Percentiles rank a stretch among this genome's conserved stretches.
Evolutionary conservation across 2,797 vertebrate genomes (phyloP).

Genomic region (Pseudomugil tenellus): DNA sequence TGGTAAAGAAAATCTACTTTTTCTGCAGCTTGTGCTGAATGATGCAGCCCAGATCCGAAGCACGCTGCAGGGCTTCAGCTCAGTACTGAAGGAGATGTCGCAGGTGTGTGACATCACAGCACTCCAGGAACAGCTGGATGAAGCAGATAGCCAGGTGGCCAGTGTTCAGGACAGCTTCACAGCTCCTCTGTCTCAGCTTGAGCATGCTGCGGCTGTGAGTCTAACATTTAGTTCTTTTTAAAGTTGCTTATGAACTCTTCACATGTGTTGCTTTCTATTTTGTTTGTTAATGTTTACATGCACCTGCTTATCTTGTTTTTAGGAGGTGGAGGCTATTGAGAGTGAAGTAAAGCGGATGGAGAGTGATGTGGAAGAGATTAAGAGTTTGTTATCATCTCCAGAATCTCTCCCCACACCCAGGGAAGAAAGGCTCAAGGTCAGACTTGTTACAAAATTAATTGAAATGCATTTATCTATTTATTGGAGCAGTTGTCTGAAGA

Average conservation of each 20-base stretch:
- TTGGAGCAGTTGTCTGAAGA: not conserved
- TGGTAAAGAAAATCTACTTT: not conserved
- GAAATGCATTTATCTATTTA: not conserved
- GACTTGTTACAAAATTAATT: not conserved
- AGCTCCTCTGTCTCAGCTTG: slow-evolving; percentile 84
- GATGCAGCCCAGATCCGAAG: slow-evolving; percentile 90
- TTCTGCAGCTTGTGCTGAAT: slow-evolving; percentile 87
- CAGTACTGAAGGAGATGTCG: slow-evolving; percentile 86
- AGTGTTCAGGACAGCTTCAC: slow-evolving; percentile 85
- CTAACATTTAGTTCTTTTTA: fast-evolving
- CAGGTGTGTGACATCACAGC: slow-evolving; percentile 82
- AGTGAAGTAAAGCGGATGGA: slow-evolving; percentile 88
- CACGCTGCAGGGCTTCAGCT: slow-evolving; percentile 80
- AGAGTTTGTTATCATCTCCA: slow-evolving; percentile 84
- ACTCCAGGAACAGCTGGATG: slow-evolving; percentile 76
- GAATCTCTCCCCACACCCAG: slow-evolving; percentile 86
- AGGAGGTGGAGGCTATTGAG: slow-evolving; percentile 92
- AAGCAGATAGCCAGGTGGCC: slow-evolving; percentile 81
- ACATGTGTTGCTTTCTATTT: not conserved
- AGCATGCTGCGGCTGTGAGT: slow-evolving; percentile 88
- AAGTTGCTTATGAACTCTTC: not conserved
- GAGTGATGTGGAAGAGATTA: slow-evolving; percentile 85
- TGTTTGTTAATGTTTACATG: not conserved
- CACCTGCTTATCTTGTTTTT: not conserved
- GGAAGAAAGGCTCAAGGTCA: slow-evolving; percentile 88